A percentile compares a stretch with the other conserved stretches of the same genome.
Conservation (phyloP, 1,140 invertebrate species). For the Drosophila eugracilis region DNA sequence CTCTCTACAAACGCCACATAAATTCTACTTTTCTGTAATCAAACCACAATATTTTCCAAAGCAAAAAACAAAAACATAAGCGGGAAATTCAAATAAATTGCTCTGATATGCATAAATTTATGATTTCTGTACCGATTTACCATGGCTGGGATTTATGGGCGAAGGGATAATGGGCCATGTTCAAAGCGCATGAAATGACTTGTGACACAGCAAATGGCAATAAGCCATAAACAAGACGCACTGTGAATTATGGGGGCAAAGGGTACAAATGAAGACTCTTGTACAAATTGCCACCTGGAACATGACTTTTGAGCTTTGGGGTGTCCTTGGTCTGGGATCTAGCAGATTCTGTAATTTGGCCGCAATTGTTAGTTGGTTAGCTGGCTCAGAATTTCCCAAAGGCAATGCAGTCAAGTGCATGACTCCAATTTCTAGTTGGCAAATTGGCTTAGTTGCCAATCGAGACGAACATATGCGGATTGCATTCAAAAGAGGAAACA, state of each 20-base stretch:
- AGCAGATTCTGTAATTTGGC: constrained; percentile 51
- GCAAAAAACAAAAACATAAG: constrained; percentile 1
- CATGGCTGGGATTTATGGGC: constrained; percentile 52
- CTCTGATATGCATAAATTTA: constrained; percentile 59
- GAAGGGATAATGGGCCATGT: constrained; percentile 41
- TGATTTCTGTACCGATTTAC: constrained; percentile 52
- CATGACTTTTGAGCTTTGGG: constrained; percentile 10
- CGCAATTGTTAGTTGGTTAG: constrained; percentile 50
- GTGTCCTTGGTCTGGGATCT: constrained; percentile 10
- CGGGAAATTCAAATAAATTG: constrained; percentile 51
- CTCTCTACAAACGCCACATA: background rate
- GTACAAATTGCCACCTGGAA: constrained; percentile 15
- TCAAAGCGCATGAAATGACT: constrained; percentile 66
- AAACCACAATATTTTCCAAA: background rate
- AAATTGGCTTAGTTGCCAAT: constrained; percentile 59
- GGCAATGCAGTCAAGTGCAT: constrained; percentile 43
- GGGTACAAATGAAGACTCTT: constrained; percentile 18
- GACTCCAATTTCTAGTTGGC: constrained; percentile 70
- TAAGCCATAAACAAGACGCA: constrained; percentile 60
- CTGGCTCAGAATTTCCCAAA: constrained; percentile 23
- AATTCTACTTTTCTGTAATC: constrained; percentile 1
- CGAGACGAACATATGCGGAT: constrained; percentile 66
- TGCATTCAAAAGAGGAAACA: constrained; percentile 44
- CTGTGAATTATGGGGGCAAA: constrained; percentile 52
- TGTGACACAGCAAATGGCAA: constrained; percentile 75